Evolutionary conservation across 2,888 invertebrate species (phyloP), one percentile per base, ranked within the genome.

Genomic region (Lingula anatina): DNA sequence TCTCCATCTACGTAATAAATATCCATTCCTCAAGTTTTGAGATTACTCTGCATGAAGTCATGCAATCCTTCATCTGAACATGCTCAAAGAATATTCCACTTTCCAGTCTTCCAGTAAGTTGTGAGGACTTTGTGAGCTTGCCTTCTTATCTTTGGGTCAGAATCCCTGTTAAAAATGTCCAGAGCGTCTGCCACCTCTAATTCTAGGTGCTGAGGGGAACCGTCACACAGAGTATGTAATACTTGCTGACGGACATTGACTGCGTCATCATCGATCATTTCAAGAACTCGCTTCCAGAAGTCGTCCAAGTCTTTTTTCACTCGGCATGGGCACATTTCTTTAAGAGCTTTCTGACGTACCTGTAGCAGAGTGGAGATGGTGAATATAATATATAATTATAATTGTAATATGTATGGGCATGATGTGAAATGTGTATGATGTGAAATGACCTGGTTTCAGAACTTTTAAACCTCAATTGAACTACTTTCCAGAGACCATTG

Each of bases 31-130:
- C n/a, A n/a, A n/a, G n/a, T n/a, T n/a, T n/a, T n/a, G n/a, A n/a
- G n/a, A n/a, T n/a, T n/a, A n/a, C n/a, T n/a, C n/a, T n/a, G n/a
- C n/a, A n/a, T n/a, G n/a, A n/a, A n/a, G n/a, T n/a, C n/a, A n/a
- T n/a, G n/a, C n/a, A n/a, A n/a, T n/a, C n/a, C n/a, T n/a, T 89
- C 7, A 46, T 53, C 15, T 68, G 66, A 50, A 58, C 53, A 15
- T 5, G 2, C n/a, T 63, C 60, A 74, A 51, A 74, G 56, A 46
- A 74, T 63, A 48, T 74, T 74, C 74, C 74, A 74, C 53, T 72
- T 71, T 9, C 74, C 73, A 21, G 66, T 70, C 28, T 58, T 63
- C 44, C 64, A 53, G 62, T 73, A 74, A 9, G 64, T 49, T 1
- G 68, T 60, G 15, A 74, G 53, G 21, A 60, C 68, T 49, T 67